Percentiles rank a stretch among this genome's conserved stretches.
These are phyloP conservation scores for Acleris cristana DNA, from an alignment of 2,888 invertebrate genomes.

Conservation along the genomic window DNA sequence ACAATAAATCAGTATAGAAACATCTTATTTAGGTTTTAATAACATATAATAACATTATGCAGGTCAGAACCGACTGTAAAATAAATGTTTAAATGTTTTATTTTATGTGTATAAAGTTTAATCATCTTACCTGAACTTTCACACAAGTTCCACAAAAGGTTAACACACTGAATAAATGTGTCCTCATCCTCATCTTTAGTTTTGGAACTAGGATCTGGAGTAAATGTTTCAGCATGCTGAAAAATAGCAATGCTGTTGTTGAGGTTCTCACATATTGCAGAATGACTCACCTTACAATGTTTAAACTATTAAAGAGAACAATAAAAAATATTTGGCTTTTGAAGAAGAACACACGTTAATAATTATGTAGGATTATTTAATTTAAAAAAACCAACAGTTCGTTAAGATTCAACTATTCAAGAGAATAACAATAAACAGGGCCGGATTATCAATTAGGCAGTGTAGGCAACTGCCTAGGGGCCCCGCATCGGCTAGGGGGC, in stretches of 20 bases:
- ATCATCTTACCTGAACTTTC: conserved; percentile 81
- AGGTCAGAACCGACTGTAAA: neutral
- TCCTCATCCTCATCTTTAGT: conserved; percentile 84
- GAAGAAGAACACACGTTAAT: no score
- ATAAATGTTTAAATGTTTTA: neutral
- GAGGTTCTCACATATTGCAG: neutral
- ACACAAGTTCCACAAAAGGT: conserved; percentile 88
- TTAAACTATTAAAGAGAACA: no score
- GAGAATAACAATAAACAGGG: no score
- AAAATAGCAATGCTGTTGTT: conserved; percentile 39
- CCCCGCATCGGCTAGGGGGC: no score
- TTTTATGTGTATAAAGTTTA: neutral
- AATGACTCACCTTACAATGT: no score
- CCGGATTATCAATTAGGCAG: no score
- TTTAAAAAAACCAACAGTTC: no score
- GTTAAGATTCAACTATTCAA: no score
- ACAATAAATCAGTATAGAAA: neutral
- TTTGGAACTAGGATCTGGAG: conserved; percentile 70
- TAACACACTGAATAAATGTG: conserved; percentile 86
- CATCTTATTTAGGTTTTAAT: neutral
- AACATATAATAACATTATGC: neutral
- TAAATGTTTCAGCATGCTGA: conserved; percentile 79
- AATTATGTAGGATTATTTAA: no score
- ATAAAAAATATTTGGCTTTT: no score
- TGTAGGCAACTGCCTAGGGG: no score